These are phyloP conservation scores for Lanistes nyassanus DNA, from an alignment of 1,140 invertebrate genomes.

Conservation along the genomic window DNA sequence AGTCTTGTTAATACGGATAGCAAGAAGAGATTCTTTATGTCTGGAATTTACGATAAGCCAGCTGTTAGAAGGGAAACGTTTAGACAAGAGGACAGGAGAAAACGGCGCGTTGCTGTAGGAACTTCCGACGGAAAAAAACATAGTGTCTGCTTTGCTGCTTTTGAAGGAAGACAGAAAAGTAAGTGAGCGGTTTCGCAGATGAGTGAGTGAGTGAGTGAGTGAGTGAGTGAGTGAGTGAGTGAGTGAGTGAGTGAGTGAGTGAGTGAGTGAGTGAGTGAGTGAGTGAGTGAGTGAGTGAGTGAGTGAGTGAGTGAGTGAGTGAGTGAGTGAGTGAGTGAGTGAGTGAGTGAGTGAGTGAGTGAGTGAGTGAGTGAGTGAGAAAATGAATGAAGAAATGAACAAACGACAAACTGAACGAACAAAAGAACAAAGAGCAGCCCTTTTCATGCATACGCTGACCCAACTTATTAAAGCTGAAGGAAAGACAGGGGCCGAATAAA, in stretches of 20 bases:
- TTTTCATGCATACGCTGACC: no score
- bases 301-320: not conserved
- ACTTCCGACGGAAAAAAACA: no score
- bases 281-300: not conserved
- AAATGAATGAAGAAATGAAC: not conserved
- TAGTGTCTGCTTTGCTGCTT: not conserved
- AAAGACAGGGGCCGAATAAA: not conserved
- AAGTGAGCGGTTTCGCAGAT: not conserved
- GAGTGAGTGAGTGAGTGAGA: constrained; percentile 1
- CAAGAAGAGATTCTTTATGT: not conserved
- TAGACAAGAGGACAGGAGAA: no score
- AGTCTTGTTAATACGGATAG: no score
- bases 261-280: not conserved
- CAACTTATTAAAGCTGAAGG: no score
- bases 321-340: not conserved
- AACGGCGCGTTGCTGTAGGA: no score
- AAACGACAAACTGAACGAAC: not conserved
- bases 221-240: not conserved
- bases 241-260: not conserved
- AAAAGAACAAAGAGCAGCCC: not conserved
- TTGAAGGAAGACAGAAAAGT: not conserved
- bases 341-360: not conserved
- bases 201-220: not conserved
- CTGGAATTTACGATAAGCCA: not conserved
- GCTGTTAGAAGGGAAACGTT: not conserved